phyloP scores from a whole-genome alignment of 1,140 invertebrate genomes.

The Galendromus occidentalis region DNA sequence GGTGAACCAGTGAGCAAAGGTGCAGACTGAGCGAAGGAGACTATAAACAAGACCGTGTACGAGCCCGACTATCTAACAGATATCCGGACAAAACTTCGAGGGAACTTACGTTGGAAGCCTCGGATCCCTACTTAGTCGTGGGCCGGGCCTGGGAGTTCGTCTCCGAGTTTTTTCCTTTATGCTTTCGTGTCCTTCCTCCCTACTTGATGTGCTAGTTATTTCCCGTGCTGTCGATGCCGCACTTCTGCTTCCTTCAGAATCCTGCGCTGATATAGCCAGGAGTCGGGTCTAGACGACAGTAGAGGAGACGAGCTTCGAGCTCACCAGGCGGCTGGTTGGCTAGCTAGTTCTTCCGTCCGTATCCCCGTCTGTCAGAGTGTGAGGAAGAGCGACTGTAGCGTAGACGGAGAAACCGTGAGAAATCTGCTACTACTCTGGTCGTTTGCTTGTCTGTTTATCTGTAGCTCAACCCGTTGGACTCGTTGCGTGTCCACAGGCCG shows the following conservation, averaged over 20 bases:
- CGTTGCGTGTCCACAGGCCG: background rate
- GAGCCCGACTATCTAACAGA: too few species aligned
- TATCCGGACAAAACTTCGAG: too few species aligned
- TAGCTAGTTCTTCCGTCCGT: background rate
- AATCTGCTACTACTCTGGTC: background rate
- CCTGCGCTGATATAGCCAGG: background rate
- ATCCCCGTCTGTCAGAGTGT: background rate
- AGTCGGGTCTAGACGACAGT: background rate
- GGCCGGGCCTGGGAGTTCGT: too few species aligned
- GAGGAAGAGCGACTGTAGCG: background rate
- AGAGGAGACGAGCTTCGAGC: background rate
- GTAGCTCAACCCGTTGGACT: background rate
- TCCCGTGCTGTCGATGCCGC: background rate
- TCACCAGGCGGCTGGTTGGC: background rate
- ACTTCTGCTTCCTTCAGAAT: background rate
- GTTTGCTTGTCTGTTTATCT: background rate
- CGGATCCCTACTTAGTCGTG: too few species aligned
- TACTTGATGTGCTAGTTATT: too few species aligned
- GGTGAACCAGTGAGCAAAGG: too few species aligned
- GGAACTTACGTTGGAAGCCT: too few species aligned
- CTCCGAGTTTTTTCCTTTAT: too few species aligned
- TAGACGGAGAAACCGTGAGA: background rate
- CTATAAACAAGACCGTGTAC: too few species aligned
- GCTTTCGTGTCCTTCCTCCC: too few species aligned
- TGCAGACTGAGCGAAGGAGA: too few species aligned